These are phyloP conservation scores for Pyrocephalus nanus DNA, from an alignment of 2,797 vertebrate genomes.

Conservation along the genomic window DNA sequence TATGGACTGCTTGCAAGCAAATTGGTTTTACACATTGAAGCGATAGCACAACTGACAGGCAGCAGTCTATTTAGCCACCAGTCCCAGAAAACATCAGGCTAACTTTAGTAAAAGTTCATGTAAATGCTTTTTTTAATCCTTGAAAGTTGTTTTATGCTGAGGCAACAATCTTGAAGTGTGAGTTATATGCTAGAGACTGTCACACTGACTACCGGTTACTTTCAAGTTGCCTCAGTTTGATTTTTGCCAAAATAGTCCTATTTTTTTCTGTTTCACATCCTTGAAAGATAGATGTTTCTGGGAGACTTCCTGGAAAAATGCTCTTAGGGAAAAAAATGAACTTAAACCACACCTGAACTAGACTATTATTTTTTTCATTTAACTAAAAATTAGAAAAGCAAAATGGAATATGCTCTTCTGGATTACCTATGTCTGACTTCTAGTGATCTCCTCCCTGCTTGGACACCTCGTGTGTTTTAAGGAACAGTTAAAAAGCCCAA, in stretches of 20 bases:
- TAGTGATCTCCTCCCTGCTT: neutral
- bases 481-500: neutral
- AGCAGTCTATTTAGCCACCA: neutral
- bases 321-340: neutral
- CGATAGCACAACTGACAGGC: neutral
- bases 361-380: neutral
- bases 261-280: neutral
- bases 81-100: neutral
- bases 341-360: neutral
- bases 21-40: neutral
- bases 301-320: neutral
- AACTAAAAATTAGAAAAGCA: neutral
- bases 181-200: neutral
- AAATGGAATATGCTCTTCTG: neutral
- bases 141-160: neutral
- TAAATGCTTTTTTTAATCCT: neutral
- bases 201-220: neutral
- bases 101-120: neutral
- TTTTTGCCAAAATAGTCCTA: neutral
- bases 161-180: neutral
- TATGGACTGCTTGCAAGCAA: neutral
- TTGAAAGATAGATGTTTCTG: neutral
- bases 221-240: neutral
- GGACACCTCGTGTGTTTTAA: neutral
- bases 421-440: neutral